These are phyloP conservation scores for Sarcophilus harrisii DNA, from an alignment of 2,797 vertebrate genomes.

Conservation along the genomic window DNA sequence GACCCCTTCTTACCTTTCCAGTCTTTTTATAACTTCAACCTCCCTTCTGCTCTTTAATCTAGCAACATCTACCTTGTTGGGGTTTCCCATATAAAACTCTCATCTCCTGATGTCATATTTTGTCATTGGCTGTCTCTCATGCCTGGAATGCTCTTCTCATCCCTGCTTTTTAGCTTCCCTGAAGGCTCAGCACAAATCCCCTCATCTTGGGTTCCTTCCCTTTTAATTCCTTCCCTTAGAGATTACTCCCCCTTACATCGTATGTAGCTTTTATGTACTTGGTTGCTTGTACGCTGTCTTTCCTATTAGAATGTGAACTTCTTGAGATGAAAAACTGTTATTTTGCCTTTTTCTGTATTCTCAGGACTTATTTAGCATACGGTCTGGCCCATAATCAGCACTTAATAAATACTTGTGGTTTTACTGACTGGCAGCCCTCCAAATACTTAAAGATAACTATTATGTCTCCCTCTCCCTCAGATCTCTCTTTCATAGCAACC, in stretches of 20 bases:
- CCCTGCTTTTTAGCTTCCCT: background rate
- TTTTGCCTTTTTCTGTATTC: background rate
- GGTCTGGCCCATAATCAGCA: background rate
- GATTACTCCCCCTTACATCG: background rate
- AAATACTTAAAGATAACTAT: background rate
- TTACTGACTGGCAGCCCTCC: background rate
- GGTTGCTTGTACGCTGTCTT: background rate
- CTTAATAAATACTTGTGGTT: background rate
- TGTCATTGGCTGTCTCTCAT: background rate
- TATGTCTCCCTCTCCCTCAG: background rate
- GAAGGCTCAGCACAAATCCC: background rate
- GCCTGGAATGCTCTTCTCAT: background rate
- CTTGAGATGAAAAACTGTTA: background rate
- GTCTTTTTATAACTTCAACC: background rate
- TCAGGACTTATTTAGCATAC: background rate
- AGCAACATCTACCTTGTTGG: background rate
- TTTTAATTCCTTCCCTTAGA: background rate
- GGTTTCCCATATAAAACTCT: background rate
- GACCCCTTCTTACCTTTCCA: background rate
- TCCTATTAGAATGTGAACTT: background rate
- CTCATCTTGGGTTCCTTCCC: background rate
- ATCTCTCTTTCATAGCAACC: background rate
- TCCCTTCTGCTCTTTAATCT: background rate
- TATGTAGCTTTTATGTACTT: background rate
- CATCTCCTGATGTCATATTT: background rate